Evolutionary conservation across 92 coral and sea anemone species (phyloP).

Genomic region (Porites lobata): DNA sequence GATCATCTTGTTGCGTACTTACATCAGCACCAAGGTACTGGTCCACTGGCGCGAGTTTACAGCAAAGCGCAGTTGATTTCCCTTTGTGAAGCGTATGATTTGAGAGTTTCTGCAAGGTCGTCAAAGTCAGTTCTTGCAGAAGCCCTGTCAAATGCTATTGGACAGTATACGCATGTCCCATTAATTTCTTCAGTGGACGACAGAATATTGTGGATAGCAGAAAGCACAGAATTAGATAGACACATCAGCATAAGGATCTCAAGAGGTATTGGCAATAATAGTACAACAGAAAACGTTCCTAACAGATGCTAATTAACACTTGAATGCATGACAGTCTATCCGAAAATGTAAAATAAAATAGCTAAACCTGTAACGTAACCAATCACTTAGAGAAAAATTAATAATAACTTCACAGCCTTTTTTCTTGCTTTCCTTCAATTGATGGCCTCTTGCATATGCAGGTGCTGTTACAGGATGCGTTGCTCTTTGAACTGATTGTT

Average conservation of each 20-base stretch:
- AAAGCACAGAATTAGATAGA: constrained; percentile 12
- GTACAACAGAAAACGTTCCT: too few relatives aligned
- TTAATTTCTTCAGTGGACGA: background rate
- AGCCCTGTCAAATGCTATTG: constrained; percentile 33
- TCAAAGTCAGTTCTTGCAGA: constrained; percentile 25
- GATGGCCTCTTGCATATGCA: too few relatives aligned
- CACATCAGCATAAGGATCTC: constrained; percentile 3
- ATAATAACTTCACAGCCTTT: too few relatives aligned
- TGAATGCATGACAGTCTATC: too few relatives aligned
- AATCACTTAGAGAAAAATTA: too few relatives aligned
- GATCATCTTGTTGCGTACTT: constrained; percentile 30
- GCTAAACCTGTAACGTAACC: too few relatives aligned
- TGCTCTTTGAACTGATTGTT: too few relatives aligned
- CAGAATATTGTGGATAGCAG: constrained; percentile 17
- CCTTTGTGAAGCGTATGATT: constrained; percentile 20
- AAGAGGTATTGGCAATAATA: constrained; percentile 4
- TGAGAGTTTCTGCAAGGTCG: background rate
- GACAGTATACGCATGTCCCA: constrained; percentile 1
- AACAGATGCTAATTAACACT: too few relatives aligned
- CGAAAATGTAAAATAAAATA: too few relatives aligned
- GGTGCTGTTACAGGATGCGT: too few relatives aligned
- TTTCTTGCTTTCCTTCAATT: too few relatives aligned
- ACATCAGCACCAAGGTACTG: constrained; percentile 3
- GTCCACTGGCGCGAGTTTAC: constrained; percentile 5
- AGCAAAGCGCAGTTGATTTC: constrained; percentile 5